phyloP scores from a whole-genome alignment of 2,113 vertebrate species.

The Ginglymostoma cirratum region DNA sequence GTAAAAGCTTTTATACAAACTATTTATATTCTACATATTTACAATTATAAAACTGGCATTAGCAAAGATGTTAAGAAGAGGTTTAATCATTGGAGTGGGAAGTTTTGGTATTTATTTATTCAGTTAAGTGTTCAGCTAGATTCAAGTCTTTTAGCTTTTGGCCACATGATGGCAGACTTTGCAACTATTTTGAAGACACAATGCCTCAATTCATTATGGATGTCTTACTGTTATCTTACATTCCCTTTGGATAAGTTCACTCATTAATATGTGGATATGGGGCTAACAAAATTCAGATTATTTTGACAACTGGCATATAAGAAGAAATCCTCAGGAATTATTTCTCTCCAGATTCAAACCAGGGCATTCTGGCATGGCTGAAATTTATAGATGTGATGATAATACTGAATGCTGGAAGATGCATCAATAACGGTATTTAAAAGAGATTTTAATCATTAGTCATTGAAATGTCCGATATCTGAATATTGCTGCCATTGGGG shows the following conservation, averaged over 20 bases:
- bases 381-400: neutral
- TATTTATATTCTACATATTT: slow-evolving; percentile 27
- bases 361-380: neutral
- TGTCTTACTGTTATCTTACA: neutral
- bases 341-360: neutral
- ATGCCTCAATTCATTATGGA: neutral
- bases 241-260: neutral
- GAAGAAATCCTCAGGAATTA: neutral
- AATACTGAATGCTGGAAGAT: neutral
- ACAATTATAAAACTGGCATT: slow-evolving; percentile 22
- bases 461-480: neutral
- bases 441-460: slow-evolving; percentile 3
- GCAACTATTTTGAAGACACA: neutral
- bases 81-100: neutral
- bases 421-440: neutral
- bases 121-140: neutral
- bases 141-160: neutral
- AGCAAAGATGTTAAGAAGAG: slow-evolving; percentile 5
- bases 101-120: neutral
- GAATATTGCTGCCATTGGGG: neutral
- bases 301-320: neutral
- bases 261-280: neutral
- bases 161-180: slow-evolving; percentile 26
- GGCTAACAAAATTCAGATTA: neutral
- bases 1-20: slow-evolving; percentile 27